These are phyloP conservation scores for Trisateles emortualis DNA, from an alignment of 2,888 invertebrate species.

Conservation along the genomic window DNA sequence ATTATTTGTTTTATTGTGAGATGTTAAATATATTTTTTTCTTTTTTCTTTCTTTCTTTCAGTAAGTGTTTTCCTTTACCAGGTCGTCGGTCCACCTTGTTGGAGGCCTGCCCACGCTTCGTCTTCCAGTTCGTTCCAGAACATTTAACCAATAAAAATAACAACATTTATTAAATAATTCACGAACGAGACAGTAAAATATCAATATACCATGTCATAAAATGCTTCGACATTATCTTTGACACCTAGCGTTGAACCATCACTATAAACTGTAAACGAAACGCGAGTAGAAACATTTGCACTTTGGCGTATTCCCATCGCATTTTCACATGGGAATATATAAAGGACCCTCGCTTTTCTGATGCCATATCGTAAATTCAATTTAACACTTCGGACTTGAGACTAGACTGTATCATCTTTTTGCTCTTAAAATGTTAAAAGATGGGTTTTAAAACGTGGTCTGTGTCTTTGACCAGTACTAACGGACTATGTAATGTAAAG, in stretches of 20 bases:
- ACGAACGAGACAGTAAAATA: not conserved
- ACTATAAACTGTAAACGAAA: constrained; percentile 43
- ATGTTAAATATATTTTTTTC: too few species aligned
- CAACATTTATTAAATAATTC: not conserved
- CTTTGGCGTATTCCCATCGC: constrained; percentile 62
- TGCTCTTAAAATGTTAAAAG: constrained; percentile 30
- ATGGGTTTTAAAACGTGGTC: constrained; percentile 6
- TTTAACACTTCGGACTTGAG: constrained; percentile 55
- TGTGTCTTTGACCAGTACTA: not conserved
- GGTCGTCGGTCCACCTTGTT: too few species aligned
- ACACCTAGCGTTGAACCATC: constrained; percentile 27
- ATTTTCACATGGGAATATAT: constrained; percentile 38
- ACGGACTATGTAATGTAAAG: not conserved
- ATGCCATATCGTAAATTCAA: constrained; percentile 63
- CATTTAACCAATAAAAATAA: too few species aligned
- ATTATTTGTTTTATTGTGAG: too few species aligned
- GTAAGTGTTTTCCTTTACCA: too few species aligned
- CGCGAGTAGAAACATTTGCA: constrained; percentile 57
- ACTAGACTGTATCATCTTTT: constrained; percentile 43
- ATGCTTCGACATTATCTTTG: constrained; percentile 36
- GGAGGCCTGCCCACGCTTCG: too few species aligned
- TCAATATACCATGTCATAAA: constrained; percentile 11
- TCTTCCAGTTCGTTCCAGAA: too few species aligned
- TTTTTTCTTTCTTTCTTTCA: too few species aligned
- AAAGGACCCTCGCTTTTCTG: constrained; percentile 15